Base-by-base conservation (phyloP, 2,888 invertebrate species). In the Lacanobia wlatinum region DNA sequence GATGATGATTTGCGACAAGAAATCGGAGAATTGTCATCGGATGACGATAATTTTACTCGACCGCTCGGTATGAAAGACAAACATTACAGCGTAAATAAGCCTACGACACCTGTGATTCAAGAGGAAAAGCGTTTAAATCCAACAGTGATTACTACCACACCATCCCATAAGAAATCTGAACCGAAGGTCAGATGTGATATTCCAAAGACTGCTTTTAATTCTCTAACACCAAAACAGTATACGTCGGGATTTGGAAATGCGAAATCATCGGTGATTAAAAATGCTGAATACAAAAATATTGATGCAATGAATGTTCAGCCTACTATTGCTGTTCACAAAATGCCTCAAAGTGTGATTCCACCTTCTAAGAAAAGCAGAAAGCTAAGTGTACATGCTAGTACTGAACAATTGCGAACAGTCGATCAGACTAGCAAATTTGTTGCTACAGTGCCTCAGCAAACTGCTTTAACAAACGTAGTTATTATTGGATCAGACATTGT, bases 1-100 rank as follows among this genome's bases (percentile, higher is more conserved):
- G 96, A 93, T 85, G 96, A 94, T 81, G 96, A 94, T 79, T 88
- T 94, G 73, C 89, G 92, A 70, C 87, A 96, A 93, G 92, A 97
- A 92, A 93, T 96, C 46, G 92, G 95, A 14, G 94, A 96, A 88
- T 81, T 95, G 70, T 92, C 93, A 86, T 92, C 93, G 81, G 91
- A 97, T 85, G 89, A 96, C 81, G 90, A 96, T 38, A 79, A 84
- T 62, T 93, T 90, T 74, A 74, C 77, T 50, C 16, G 84, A 38
- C 64, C 83, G 56, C 75, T 76, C 66, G 66, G 68, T 46, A 67
- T 78, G 56, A 90, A 89, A 84, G 69, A 76, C n/a, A 90, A 88
- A 80, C 43, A 40, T 58, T 73, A 70, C 50, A 52, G 10, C 21
- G 10, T 59, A 18, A 85, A 73, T 70, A 82, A 82, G 53, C 40